Percentiles rank a stretch among this genome's conserved stretches.
phyloP scores from a whole-genome alignment of 30 jellyfish, hydroid and myxozoan genomes.

The Catostylus mosaicus region DNA sequence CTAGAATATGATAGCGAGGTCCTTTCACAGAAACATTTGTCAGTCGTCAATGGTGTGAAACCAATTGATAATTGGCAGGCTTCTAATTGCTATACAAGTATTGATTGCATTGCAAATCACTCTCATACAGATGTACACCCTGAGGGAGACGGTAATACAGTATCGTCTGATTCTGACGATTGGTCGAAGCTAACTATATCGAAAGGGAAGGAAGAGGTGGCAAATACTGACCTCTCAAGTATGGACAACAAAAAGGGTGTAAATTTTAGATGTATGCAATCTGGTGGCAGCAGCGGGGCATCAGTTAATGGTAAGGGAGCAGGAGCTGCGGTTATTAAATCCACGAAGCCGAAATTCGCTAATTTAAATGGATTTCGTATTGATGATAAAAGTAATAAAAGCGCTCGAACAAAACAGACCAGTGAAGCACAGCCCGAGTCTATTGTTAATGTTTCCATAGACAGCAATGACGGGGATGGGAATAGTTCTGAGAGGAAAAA shows the following conservation, averaged over 20 bases:
- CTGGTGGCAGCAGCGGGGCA: background rate
- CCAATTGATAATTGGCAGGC: conserved; percentile 16
- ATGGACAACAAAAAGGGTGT: background rate
- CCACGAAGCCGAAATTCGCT: conserved; percentile 14
- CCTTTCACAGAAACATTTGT: conserved; percentile 10
- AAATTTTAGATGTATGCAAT: background rate
- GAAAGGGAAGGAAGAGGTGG: background rate
- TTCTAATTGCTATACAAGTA: background rate
- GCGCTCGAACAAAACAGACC: conserved; percentile 37
- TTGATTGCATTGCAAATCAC: background rate
- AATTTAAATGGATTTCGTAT: conserved; percentile 9
- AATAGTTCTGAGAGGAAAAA: conserved; percentile 14
- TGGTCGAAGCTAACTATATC: background rate
- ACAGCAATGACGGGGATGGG: conserved; percentile 31
- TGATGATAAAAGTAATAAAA: conserved; percentile 13
- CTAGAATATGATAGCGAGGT: background rate
- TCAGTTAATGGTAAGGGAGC: background rate
- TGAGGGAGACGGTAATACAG: background rate
- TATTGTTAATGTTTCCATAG: conserved; percentile 56
- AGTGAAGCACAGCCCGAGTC: conserved; percentile 53
- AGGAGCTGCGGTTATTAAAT: conserved; percentile 2
- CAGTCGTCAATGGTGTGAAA: conserved; percentile 23
- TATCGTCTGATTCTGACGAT: background rate
- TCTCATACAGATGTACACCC: background rate
- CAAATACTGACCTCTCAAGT: background rate